These are phyloP conservation scores for Villa cingulata DNA, from an alignment of 2,888 invertebrate genomes.

Conservation along the genomic window DNA sequence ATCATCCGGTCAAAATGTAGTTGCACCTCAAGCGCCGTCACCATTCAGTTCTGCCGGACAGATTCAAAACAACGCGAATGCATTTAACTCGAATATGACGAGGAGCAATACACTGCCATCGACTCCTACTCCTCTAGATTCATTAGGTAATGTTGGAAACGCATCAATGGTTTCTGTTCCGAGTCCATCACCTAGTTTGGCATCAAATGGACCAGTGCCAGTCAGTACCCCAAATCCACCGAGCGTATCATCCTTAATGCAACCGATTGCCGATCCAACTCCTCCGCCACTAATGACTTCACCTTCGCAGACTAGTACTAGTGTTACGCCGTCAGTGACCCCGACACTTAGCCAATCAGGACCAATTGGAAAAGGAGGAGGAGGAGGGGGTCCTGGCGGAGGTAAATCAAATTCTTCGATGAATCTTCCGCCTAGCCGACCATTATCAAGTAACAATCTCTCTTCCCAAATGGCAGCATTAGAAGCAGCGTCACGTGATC, in stretches of 20 bases:
- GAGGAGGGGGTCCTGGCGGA: conserved; percentile 18
- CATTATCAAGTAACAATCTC: conserved; percentile 40
- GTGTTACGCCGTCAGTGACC: conserved; percentile 21
- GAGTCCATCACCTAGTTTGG: conserved; percentile 36
- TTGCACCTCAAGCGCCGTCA: conserved; percentile 38
- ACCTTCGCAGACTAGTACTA: conserved; percentile 22
- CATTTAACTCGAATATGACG: conserved; percentile 24
- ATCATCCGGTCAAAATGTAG: conserved; percentile 10
- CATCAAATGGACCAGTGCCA: conserved; percentile 37
- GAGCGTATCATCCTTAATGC: conserved; percentile 41
- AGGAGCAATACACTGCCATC: conserved; percentile 34
- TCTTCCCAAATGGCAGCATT: conserved; percentile 62
- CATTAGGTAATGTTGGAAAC: conserved; percentile 12
- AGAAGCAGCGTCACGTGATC: conserved; percentile 52
- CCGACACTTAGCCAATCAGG: conserved; percentile 16
- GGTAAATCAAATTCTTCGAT: conserved; percentile 12
- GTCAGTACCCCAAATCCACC: conserved; percentile 46
- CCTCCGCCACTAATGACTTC: conserved; percentile 38
- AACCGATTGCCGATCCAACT: conserved; percentile 43
- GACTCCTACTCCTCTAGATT: conserved; percentile 36
- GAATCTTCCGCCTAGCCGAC: conserved; percentile 19
- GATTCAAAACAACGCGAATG: conserved; percentile 27
- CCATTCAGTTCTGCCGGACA: conserved; percentile 41
- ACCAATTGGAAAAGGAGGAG: conserved; percentile 24
- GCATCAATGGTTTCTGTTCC: conserved; percentile 38